These are phyloP conservation scores for Trichonephila clavipes DNA, from an alignment of 1,140 invertebrate genomes.

Conservation along the genomic window DNA sequence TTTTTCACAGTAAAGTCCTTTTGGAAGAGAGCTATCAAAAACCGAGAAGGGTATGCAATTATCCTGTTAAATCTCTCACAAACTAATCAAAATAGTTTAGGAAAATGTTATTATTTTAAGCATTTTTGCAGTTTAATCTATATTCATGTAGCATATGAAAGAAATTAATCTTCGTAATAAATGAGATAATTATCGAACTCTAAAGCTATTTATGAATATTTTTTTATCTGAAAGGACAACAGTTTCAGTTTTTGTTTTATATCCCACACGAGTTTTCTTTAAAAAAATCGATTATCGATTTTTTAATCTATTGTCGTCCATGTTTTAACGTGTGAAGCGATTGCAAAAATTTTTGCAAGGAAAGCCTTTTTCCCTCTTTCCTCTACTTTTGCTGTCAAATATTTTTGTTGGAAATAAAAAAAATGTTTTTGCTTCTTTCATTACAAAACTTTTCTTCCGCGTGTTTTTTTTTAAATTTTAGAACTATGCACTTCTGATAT, in stretches of 20 bases:
- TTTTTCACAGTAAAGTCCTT: neutral
- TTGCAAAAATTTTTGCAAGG: slow-evolving; percentile 6
- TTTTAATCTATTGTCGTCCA: neutral
- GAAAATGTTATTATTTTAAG: neutral
- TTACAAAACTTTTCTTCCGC: neutral
- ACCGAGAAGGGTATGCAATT: neutral
- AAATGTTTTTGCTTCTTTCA: neutral
- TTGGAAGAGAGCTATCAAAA: neutral
- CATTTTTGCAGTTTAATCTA: slow-evolving; percentile 20
- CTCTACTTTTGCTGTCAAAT: neutral
- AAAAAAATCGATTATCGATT: slow-evolving; percentile 5
- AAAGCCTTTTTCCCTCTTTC: neutral
- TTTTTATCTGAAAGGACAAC: neutral
- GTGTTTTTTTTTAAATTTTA: neutral
- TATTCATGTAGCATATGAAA: neutral
- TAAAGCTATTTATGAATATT: neutral
- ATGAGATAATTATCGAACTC: slow-evolving; percentile 11
- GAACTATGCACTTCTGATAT: neutral
- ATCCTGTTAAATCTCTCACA: neutral
- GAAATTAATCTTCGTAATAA: slow-evolving; percentile 7
- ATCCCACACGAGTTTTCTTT: neutral
- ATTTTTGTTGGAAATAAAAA: neutral
- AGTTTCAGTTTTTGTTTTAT: neutral
- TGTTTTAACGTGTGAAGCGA: neutral
- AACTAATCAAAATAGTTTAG: slow-evolving; percentile 15